These are phyloP conservation scores for Nymphalis polychloros DNA, from an alignment of 2,888 invertebrate species.

Conservation along the genomic window DNA sequence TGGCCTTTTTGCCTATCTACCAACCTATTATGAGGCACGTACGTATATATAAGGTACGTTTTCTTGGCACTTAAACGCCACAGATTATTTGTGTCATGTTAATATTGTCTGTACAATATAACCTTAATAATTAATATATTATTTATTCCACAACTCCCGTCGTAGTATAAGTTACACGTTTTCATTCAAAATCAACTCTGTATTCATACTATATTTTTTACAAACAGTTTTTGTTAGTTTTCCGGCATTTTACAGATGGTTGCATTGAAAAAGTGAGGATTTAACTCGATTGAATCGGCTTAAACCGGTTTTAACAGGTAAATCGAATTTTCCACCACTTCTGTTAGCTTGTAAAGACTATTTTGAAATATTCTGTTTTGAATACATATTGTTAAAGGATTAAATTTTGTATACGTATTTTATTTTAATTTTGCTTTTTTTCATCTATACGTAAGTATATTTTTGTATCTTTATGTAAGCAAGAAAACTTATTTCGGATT, in stretches of 20 bases:
- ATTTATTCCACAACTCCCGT: background rate
- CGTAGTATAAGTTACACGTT: background rate
- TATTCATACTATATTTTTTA: constrained; percentile 11
- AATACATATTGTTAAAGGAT: background rate
- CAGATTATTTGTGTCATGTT: too few species aligned
- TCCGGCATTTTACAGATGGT: constrained; percentile 23
- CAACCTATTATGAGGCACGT: too few species aligned
- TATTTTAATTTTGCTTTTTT: background rate
- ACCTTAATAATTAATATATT: background rate
- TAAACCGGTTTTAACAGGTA: constrained; percentile 30
- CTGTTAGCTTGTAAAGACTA: constrained; percentile 7
- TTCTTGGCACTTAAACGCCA: too few species aligned
- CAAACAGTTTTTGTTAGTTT: constrained; percentile 21
- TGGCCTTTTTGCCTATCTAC: background rate
- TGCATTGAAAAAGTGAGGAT: constrained; percentile 21
- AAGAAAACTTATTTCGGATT: too few species aligned
- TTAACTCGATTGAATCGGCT: constrained; percentile 20
- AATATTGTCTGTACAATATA: background rate
- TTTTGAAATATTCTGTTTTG: background rate
- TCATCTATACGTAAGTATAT: background rate
- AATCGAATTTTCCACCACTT: constrained; percentile 28
- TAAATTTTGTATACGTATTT: background rate
- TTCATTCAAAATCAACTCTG: background rate
- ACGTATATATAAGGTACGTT: too few species aligned
- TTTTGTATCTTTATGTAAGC: too few species aligned